Conservation (phyloP, 1,140 invertebrate genomes). For the Scaptodrosophila lebanonensis region DNA sequence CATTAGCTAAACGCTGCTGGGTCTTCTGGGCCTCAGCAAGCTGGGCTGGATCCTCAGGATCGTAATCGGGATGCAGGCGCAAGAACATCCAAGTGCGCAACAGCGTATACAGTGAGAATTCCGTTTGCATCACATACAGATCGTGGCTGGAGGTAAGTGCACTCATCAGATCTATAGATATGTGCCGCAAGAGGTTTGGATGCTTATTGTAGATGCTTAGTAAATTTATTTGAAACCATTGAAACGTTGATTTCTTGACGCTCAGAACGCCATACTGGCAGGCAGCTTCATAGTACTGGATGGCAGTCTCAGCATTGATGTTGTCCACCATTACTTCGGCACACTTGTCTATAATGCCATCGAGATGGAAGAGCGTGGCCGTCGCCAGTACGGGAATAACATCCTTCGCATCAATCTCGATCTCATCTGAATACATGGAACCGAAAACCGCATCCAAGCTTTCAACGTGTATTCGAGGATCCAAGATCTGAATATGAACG, state of each 20-base stretch:
- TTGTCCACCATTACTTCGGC: slow-evolving; percentile 87
- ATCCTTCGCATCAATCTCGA: slow-evolving; percentile 84
- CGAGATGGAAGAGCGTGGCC: slow-evolving; percentile 87
- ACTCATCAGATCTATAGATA: slow-evolving; percentile 83
- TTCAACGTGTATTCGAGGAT: slow-evolving; percentile 85
- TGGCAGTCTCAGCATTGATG: slow-evolving; percentile 83
- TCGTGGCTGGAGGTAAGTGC: slow-evolving; percentile 82
- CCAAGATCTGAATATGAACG: slow-evolving; percentile 85
- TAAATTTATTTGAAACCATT: slow-evolving; percentile 85
- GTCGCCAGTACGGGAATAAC: slow-evolving; percentile 86
- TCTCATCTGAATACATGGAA: slow-evolving; percentile 88
- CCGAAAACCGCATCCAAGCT: slow-evolving; percentile 86
- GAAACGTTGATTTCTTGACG: slow-evolving; percentile 81
- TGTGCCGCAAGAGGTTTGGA: slow-evolving; percentile 80
- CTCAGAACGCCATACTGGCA: slow-evolving; percentile 83
- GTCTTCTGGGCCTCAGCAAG: slow-evolving; percentile 42
- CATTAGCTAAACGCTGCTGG: slow-evolving; percentile 45
- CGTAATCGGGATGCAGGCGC: slow-evolving; percentile 69
- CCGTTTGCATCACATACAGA: slow-evolving; percentile 88
- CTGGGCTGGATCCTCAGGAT: slow-evolving; percentile 59
- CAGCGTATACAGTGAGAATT: slow-evolving; percentile 88
- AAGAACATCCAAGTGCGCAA: slow-evolving; percentile 84
- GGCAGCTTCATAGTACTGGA: slow-evolving; percentile 84
- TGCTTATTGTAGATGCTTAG: slow-evolving; percentile 80
- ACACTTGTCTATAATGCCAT: slow-evolving; percentile 87